Conservation (phyloP, 1,140 invertebrate genomes). For the Anoplolepis gracilipes region DNA sequence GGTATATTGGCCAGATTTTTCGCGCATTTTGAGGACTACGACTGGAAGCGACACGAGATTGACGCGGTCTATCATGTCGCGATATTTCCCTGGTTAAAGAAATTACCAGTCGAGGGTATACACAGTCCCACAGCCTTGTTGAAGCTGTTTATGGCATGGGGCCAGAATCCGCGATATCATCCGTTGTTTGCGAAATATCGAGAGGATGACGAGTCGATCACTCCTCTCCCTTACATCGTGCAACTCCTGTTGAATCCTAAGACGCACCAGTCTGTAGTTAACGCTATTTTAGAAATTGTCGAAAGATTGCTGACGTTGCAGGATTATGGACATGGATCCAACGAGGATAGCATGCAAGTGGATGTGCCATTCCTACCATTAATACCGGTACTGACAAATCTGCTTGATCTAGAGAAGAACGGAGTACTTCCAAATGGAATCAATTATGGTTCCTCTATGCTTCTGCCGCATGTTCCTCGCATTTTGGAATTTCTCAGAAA, state of each 20-base stretch:
- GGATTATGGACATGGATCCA: conserved; percentile 86
- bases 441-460: conserved; percentile 91
- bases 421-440: conserved; percentile 82
- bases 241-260: conserved; percentile 90
- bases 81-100: conserved; percentile 93
- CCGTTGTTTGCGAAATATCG: conserved; percentile 89
- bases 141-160: conserved; percentile 92
- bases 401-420: conserved; percentile 67
- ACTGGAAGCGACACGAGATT: conserved; percentile 90
- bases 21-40: conserved; percentile 91
- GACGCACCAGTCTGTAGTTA: conserved; percentile 88
- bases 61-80: conserved; percentile 91
- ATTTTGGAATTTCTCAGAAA: conserved; percentile 91
- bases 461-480: conserved; percentile 90
- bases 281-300: conserved; percentile 91
- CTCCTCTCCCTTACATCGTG: conserved; percentile 89
- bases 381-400: conserved; percentile 71
- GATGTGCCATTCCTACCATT: conserved; percentile 72
- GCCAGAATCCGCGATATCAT: conserved; percentile 91
- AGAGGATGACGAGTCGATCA: conserved; percentile 82
- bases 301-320: conserved; percentile 91
- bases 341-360: conserved; percentile 81
- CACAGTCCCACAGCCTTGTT: conserved; percentile 93
- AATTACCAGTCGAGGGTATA: conserved; percentile 92
- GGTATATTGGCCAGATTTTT: conserved; percentile 91